A percentile compares a stretch with the other conserved stretches of the same genome.
phyloP scores from a whole-genome alignment of 1,140 invertebrate genomes.

The Macrosteles quadrilineatus region DNA sequence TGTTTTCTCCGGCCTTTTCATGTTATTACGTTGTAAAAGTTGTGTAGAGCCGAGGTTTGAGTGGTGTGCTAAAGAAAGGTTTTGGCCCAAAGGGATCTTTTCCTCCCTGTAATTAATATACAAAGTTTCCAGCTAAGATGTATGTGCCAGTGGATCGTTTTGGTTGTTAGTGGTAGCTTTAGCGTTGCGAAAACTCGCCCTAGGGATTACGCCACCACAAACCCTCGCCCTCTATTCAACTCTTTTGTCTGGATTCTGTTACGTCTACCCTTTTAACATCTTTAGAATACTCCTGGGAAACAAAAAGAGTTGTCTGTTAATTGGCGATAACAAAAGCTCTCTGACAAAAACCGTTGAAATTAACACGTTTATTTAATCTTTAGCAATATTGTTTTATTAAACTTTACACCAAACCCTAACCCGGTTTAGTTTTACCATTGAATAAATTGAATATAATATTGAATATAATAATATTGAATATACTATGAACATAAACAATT shows the following conservation, averaged over 20 bases:
- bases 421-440: too few species aligned
- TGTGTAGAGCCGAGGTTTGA: background rate
- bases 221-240: background rate
- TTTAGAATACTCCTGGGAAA: background rate
- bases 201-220: conserved; percentile 2
- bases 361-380: too few species aligned
- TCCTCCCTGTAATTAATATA: conserved; percentile 15
- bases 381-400: too few species aligned
- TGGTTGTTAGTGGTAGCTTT: background rate
- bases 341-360: too few species aligned
- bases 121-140: conserved; percentile 13
- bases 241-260: conserved; percentile 12
- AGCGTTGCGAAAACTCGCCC: background rate
- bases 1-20: too few species aligned
- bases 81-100: background rate
- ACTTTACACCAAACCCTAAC: too few species aligned
- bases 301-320: background rate
- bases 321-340: background rate
- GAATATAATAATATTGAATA: too few species aligned
- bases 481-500: too few species aligned
- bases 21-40: too few species aligned
- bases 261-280: conserved; percentile 6
- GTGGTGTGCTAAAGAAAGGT: conserved; percentile 19
- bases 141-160: conserved; percentile 5
- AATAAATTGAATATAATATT: too few species aligned